Percentiles rank a stretch among this genome's conserved stretches.
Evolutionary conservation across 23 tunicate genomes (phyloP).

Genomic region (Trididemnum nubilum): DNA sequence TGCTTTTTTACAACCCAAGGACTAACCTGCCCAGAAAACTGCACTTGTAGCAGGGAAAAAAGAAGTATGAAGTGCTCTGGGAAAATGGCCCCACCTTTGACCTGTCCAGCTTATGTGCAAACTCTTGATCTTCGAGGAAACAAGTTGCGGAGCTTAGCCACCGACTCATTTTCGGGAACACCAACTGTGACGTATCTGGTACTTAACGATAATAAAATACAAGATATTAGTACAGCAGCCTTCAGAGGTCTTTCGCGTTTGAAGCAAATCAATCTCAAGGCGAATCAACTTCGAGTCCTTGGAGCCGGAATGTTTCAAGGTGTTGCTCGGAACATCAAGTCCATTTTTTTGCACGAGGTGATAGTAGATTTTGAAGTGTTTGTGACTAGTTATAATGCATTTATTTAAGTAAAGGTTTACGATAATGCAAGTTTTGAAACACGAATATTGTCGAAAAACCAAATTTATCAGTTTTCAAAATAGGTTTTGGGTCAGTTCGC

Average conservation of each 20-base stretch:
- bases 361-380: not conserved
- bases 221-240: conserved; percentile 2
- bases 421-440: no score
- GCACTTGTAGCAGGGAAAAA: conserved; percentile 31
- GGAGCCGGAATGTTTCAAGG: conserved; percentile 37
- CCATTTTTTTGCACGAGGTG: conserved; percentile 40
- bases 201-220: conserved; percentile 33
- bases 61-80: conserved; percentile 19
- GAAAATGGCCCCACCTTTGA: not conserved
- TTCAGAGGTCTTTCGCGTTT: conserved; percentile 29
- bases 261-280: conserved; percentile 32
- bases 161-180: conserved; percentile 14
- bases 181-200: conserved; percentile 10
- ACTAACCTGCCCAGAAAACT: conserved; percentile 29
- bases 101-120: conserved; percentile 30
- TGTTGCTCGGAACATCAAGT: conserved; percentile 7
- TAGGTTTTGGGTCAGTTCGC: no score
- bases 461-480: no score
- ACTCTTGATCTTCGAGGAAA: conserved; percentile 34
- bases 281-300: conserved; percentile 28
- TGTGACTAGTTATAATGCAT: not conserved
- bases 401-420: no score
- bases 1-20: no score
- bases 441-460: no score
- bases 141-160: not conserved